Evolutionary conservation across 53 echinoderm and acorn worm species (phyloP).

Genomic region (Paracentrotus lividus): DNA sequence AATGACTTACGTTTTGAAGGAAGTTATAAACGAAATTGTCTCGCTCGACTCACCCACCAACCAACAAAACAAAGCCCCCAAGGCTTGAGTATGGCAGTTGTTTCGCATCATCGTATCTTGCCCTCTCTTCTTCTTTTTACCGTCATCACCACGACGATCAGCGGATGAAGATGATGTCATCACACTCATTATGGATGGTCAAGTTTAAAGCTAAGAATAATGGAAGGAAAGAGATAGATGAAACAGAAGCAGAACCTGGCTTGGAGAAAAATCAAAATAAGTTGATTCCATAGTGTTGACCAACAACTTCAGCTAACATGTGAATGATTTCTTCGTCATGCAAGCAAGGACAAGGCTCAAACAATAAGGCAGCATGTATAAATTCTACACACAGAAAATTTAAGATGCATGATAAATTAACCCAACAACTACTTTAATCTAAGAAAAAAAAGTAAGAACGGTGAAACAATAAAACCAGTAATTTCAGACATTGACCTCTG

Average conservation of each 20-base stretch:
- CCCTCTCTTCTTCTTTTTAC: not conserved
- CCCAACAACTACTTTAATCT: too few relatives aligned
- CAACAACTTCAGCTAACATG: too few relatives aligned
- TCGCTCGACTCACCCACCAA: constrained; percentile 7
- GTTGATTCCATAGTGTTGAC: too few relatives aligned
- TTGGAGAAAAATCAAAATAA: not conserved
- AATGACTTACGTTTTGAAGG: constrained; percentile 38
- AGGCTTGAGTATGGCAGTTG: not conserved
- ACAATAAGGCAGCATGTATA: too few relatives aligned
- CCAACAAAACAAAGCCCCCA: too few relatives aligned
- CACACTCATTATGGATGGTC: not conserved
- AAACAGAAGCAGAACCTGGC: not conserved
- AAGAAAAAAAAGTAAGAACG: too few relatives aligned
- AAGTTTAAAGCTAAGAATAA: not conserved
- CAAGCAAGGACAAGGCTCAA: too few relatives aligned
- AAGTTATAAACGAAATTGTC: constrained; percentile 1
- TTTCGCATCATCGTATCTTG: not conserved
- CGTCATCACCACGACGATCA: not conserved
- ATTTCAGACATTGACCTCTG: too few relatives aligned
- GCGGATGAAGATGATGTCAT: not conserved
- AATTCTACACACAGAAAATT: too few relatives aligned
- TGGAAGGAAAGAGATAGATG: not conserved
- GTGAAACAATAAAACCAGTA: too few relatives aligned
- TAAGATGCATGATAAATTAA: too few relatives aligned
- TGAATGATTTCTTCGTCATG: too few relatives aligned